Evolutionary conservation across 1,140 invertebrate species (phyloP), one percentile per base, ranked within the genome.

Genomic region (Dendrolimus kikuchii): DNA sequence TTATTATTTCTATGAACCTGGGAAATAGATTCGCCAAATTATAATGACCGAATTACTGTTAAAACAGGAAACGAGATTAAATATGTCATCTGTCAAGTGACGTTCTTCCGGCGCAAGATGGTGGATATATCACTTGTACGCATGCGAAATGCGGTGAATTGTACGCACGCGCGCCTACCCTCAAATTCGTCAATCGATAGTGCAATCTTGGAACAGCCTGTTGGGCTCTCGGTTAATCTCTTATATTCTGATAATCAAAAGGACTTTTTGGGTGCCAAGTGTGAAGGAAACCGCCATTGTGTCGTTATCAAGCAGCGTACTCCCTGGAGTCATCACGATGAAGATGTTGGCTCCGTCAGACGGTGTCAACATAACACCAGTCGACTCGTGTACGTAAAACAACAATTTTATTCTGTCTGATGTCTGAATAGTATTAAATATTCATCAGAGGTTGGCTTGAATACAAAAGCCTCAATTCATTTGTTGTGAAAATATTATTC

Each of bases 181-280:
- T 64, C 59, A 43, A 53, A 60, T 8, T 51, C 51, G 1, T 23
- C 48, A 74, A 82, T 86, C 82, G 73, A 86, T 86, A 86, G 71
- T 83, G 78, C 77, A 83, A 57, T 71, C 56, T 64, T 59, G 66
- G 76, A 77, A 83, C 80, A 81, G 80, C 72, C 77, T 80, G 80
- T 81, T 77, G 71, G 64, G 69, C 77, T 64, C 66, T 51, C 59
- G 60, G 10, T 50, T 65, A 68, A 69, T 72, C 67, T 63, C 63
- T 60, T 55, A 58, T 51, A 50, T 54, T 56, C 51, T 46, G 8
- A 45, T 55, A 62, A 61, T 57, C 57, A 40, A 9, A 61, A 63
- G 49, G 52, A 59, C 60, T 69, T 71, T 71, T 61, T 64, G 45
- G 46, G 66, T 57, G 60, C 57, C 37, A 56, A 63, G 54, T 64